Base-by-base conservation (phyloP, 2,113 vertebrate species). In the Tetrax tetrax region DNA sequence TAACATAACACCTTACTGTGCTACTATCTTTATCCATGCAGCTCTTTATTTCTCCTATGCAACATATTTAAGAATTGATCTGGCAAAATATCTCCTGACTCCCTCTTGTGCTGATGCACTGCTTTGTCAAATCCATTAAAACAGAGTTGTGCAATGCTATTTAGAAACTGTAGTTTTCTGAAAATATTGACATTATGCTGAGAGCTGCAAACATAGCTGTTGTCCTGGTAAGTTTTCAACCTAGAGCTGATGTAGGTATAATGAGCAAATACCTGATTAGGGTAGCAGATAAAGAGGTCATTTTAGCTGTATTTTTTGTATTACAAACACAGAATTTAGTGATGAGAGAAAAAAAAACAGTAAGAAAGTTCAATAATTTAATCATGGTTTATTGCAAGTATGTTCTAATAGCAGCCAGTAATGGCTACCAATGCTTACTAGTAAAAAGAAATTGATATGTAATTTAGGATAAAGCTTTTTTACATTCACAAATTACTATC, bases 161-260 rank as follows among this genome's bases (percentile, higher is more conserved):
- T 88, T 94, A 74, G 75, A 93, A 90, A 59, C 33, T n/a, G 12
- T 14, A 37, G 35, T 63, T 90, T 90, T 91, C 65, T 63, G 76
- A 25, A 88, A 92, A 75, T 89, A 78, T 53, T 92, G 89, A 48
- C n/a, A 15, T 38, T 86, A 29, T 91, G 90, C 88, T 88, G 83
- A 78, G 85, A 86, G 41, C 64, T 77, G 64, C 79, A 85, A 90
- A 70, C 28, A 69, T 60, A 86, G 59, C 60, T 84, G 84, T 64
- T 92, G 85, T 78, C 88, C 76, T 77, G 65, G 47, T 88, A 60
- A 90, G 60, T 70, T 84, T 78, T 74, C 51, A 72, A 3, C 43
- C 60, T 91, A 78, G 29, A 71, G 47, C 63, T 96, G 87, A 91
- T 3, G 2, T 57, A 41, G n/a, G 5, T 48, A 63, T 96, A 83